Base-by-base conservation (phyloP, 2,113 vertebrate genomes). In the Carlito syrichta region DNA sequence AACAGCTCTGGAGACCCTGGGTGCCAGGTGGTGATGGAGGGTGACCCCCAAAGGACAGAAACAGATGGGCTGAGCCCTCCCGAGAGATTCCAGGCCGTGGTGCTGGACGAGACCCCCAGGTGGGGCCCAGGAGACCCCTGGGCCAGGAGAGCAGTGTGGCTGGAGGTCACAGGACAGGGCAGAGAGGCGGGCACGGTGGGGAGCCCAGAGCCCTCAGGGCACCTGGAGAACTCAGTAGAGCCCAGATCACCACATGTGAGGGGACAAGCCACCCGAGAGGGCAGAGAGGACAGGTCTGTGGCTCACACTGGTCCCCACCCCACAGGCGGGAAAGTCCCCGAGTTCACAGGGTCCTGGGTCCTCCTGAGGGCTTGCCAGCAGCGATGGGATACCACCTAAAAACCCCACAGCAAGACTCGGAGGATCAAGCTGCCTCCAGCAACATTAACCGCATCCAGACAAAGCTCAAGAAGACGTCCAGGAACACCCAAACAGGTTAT, bases 1-100 rank as follows among this genome's bases (percentile, higher is more conserved):
- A 0, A 48, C 13, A 0, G 2, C 23, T 48, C 66, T 56, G 3
- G 13, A 30, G 68, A 69, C 10, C 7, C 16, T 3, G 40, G 50
- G n/a, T 40, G 14, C 14, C 17, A 22, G 23, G 2, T 0, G 0
- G 25, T 58, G 1, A 0, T 12, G 62, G 25, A 58, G 13, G 5
- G 32, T 2, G 12, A 71, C 32, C 23, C 23, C n/a, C 30, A 5
- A 20, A 11, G 23, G 5, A 74, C 2, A 1, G 9, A 63, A 19
- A 48, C 76, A 0, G 45, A 3, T 19, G 2, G 7, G 0, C 19
- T 5, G 3, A 43, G 32, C 17, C 22, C 7, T 52, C 1, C 40
- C 11, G 16, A 48, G 30, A 52, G 54, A n/a, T 1, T 40, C 32
- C 78, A 3, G 27, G 32, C 40, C 16, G 8, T 1, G 6, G 16